phyloP scores from a whole-genome alignment of 1,140 invertebrate species.

The Drosophila pachea region DNA sequence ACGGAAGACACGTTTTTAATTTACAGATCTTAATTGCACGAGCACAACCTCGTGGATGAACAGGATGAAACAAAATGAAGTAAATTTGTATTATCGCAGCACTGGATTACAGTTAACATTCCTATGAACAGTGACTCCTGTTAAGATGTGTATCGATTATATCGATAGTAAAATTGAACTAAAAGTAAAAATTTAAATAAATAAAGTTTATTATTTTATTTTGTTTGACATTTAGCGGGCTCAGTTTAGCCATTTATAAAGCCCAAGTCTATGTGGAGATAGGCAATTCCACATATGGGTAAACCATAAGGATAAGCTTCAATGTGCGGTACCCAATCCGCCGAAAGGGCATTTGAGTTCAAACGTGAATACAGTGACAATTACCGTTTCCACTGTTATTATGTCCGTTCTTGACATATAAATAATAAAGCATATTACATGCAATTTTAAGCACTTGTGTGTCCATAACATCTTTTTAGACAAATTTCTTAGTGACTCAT shows the following conservation, averaged over 20 bases:
- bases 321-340: constrained; percentile 6
- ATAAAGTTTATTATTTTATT: too few relatives aligned
- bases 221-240: too few relatives aligned
- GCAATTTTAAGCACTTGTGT: too few relatives aligned
- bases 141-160: neutral
- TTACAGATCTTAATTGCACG: constrained; percentile 88
- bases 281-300: neutral
- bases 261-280: neutral
- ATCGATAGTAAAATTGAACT: neutral
- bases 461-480: too few relatives aligned
- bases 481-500: too few relatives aligned
- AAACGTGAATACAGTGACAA: constrained; percentile 6
- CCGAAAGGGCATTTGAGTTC: constrained; percentile 10
- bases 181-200: too few relatives aligned
- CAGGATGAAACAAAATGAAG: constrained; percentile 11
- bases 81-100: neutral
- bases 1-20: neutral
- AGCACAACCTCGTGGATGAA: constrained; percentile 81
- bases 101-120: neutral
- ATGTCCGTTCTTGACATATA: too few relatives aligned
- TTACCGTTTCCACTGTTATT: neutral
- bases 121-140: neutral
- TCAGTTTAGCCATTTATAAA: too few relatives aligned
- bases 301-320: constrained; percentile 4
- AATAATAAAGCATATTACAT: too few relatives aligned